Evolutionary conservation across 2,797 vertebrate genomes (phyloP).

Genomic region (Streptopelia turtur): DNA sequence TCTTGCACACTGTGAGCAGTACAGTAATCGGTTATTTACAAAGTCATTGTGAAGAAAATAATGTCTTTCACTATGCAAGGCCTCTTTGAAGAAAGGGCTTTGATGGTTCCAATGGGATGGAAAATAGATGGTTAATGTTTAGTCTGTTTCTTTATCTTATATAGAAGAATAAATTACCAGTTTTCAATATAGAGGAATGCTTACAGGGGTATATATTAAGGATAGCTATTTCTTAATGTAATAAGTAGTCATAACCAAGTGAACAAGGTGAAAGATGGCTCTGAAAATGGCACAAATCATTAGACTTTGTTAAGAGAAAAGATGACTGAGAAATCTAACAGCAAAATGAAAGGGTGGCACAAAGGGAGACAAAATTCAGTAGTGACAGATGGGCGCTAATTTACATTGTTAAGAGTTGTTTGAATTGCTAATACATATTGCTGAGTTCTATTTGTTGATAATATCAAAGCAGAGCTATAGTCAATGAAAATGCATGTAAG

Average conservation of each 20-base stretch:
- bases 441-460: background rate
- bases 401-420: background rate
- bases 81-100: slow-evolving; percentile 8
- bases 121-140: background rate
- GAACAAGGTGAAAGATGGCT: background rate
- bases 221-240: background rate
- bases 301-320: background rate
- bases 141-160: background rate
- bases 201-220: background rate
- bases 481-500: background rate
- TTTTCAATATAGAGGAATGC: background rate
- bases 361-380: background rate
- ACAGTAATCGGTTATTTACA: background rate
- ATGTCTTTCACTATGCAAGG: background rate
- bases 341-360: background rate
- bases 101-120: background rate
- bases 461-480: background rate
- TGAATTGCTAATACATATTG: background rate
- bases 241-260: background rate
- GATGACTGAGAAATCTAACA: background rate
- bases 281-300: background rate
- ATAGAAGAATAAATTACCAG: background rate
- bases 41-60: background rate
- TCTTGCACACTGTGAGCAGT: background rate
- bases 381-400: background rate